Percentiles rank a stretch among this genome's conserved stretches.
Evolutionary conservation across 2,888 invertebrate species (phyloP).

Genomic region (Blastobasis adustella): DNA sequence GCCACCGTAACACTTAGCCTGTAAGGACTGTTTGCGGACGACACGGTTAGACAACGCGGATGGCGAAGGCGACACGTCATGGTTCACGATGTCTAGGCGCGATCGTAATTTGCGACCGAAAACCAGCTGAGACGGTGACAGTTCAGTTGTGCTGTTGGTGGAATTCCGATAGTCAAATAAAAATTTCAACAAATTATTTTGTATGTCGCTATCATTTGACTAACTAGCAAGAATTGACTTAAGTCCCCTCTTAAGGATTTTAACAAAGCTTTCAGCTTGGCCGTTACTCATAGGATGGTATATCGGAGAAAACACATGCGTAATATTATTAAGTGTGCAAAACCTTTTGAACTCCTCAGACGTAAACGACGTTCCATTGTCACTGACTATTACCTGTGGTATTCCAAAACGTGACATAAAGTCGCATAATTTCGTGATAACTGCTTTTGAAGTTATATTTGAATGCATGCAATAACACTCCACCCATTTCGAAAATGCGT

Average conservation of each 20-base stretch:
- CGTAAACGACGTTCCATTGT: slow-evolving; percentile 6
- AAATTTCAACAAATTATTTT: background rate
- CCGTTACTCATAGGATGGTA: no score
- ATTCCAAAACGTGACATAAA: slow-evolving; percentile 11
- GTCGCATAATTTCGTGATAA: slow-evolving; percentile 8
- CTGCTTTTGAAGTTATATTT: background rate
- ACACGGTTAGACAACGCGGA: no score
- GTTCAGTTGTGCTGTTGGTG: background rate
- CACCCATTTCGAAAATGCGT: slow-evolving; percentile 11
- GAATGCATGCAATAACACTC: slow-evolving; percentile 5
- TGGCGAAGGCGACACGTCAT: no score
- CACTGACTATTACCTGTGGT: background rate
- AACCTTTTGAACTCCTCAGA: slow-evolving; percentile 2
- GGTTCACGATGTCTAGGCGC: background rate
- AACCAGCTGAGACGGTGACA: slow-evolving; percentile 5
- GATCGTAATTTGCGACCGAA: slow-evolving; percentile 1
- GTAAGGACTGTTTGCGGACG: no score
- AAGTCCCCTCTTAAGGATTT: slow-evolving; percentile 6
- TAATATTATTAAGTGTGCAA: no score
- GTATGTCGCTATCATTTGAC: background rate
- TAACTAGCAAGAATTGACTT: background rate
- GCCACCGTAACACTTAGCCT: no score
- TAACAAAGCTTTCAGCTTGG: slow-evolving; percentile 5
- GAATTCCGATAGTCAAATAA: slow-evolving; percentile 5
- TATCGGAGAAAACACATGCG: background rate